Conservation (phyloP, 2,888 invertebrate genomes). For the Anthoptus insignis region DNA sequence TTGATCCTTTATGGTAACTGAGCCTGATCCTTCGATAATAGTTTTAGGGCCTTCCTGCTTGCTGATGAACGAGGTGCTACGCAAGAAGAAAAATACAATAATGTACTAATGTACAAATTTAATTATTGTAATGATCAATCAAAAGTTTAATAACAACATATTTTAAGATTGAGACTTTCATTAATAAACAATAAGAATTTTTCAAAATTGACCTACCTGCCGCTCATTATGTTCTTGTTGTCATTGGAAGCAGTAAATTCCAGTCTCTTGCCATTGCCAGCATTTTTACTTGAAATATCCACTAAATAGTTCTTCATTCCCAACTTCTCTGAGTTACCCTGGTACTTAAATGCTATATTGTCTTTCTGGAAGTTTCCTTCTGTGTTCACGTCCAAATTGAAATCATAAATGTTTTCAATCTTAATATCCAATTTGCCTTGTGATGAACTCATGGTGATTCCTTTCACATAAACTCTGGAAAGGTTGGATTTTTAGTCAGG, state of each 20-base stretch:
- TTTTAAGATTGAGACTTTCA: too few species aligned
- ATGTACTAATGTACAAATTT: too few species aligned
- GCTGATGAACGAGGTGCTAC: slow-evolving; percentile 89
- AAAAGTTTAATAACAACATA: too few species aligned
- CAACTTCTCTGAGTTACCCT: slow-evolving; percentile 88
- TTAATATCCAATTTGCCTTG: slow-evolving; percentile 87
- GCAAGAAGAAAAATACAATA: slow-evolving; percentile 30
- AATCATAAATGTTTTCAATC: slow-evolving; percentile 82
- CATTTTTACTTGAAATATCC: slow-evolving; percentile 88
- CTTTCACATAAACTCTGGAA: slow-evolving; percentile 71
- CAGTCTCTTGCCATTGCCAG: slow-evolving; percentile 87
- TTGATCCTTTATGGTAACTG: slow-evolving; percentile 90
- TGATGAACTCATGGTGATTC: slow-evolving; percentile 78
- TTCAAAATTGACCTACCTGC: slow-evolving; percentile 81
- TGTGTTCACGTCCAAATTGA: slow-evolving; percentile 82
- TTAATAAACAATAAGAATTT: too few species aligned
- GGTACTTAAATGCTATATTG: slow-evolving; percentile 88
- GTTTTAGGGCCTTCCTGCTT: slow-evolving; percentile 91
- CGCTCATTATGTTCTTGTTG: slow-evolving; percentile 89
- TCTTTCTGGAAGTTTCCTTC: slow-evolving; percentile 88
- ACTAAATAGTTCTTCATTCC: slow-evolving; percentile 89
- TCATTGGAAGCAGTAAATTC: slow-evolving; percentile 88
- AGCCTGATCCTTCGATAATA: slow-evolving; percentile 92
- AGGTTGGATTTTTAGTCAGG: not conserved
- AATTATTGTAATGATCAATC: too few species aligned